These are phyloP conservation scores for Zaprionus nigranus DNA, from an alignment of 1,140 invertebrate species.

Conservation along the genomic window DNA sequence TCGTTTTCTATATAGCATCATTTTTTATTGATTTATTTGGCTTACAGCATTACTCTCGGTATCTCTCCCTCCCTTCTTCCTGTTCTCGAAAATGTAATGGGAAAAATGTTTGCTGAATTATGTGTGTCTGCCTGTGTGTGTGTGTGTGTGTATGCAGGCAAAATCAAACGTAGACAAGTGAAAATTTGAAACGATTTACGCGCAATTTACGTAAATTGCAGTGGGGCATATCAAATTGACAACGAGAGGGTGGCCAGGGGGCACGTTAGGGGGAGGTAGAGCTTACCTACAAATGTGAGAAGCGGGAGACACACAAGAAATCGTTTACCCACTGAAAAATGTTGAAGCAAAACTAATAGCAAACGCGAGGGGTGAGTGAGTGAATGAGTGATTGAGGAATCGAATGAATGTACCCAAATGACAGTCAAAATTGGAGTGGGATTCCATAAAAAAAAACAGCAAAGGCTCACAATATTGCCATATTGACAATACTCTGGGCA, in stretches of 20 bases:
- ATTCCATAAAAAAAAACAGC: constrained; percentile 20
- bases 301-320: not conserved
- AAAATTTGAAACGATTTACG: constrained; percentile 82
- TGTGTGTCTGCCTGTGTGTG: constrained; percentile 40
- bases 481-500: constrained; percentile 40
- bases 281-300: not conserved
- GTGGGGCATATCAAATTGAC: constrained; percentile 74
- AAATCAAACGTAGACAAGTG: constrained; percentile 81
- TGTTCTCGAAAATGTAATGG: constrained; percentile 51
- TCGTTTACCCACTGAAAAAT: constrained; percentile 2
- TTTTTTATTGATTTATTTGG: constrained; percentile 82
- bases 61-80: not conserved
- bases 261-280: not conserved
- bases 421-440: constrained; percentile 27
- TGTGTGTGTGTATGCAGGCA: constrained; percentile 40
- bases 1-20: constrained; percentile 66
- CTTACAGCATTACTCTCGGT: constrained; percentile 47
- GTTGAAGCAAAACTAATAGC: constrained; percentile 54
- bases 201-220: constrained; percentile 79
- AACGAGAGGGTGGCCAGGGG: constrained; percentile 26
- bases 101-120: constrained; percentile 80
- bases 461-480: constrained; percentile 14
- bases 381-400: constrained; percentile 29
- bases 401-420: constrained; percentile 40
- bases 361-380: constrained; percentile 18